phyloP scores from a whole-genome alignment of 2,113 vertebrate species.

The Hippopotamus amphibius region DNA sequence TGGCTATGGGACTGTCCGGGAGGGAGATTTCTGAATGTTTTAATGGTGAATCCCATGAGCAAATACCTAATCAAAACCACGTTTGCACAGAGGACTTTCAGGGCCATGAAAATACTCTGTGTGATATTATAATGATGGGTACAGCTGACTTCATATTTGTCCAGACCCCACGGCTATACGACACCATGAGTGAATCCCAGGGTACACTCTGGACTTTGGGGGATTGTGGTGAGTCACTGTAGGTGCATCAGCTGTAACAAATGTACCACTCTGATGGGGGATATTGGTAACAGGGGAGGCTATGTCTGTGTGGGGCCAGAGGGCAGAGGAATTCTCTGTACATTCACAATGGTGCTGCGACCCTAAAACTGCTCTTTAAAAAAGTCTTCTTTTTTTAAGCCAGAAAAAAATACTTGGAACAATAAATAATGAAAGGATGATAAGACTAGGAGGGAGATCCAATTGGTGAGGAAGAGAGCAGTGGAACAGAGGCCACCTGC shows the following conservation, averaged over 20 bases:
- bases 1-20: neutral
- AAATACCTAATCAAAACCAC: neutral
- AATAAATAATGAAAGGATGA: neutral
- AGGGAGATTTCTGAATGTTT: neutral
- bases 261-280: neutral
- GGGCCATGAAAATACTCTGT: neutral
- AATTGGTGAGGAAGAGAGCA: neutral
- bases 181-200: neutral
- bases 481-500: neutral
- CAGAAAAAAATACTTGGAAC: neutral
- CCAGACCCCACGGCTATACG: neutral
- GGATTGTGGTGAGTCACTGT: fast-evolving
- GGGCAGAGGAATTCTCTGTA: neutral
- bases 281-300: too few relatives aligned
- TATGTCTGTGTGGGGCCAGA: fast-evolving
- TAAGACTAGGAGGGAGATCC: too few relatives aligned
- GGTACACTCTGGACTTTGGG: neutral
- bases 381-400: neutral
- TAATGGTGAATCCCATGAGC: neutral
- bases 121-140: neutral
- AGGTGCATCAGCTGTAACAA: neutral
- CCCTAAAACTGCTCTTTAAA: neutral
- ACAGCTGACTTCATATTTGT: neutral
- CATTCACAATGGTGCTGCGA: neutral
- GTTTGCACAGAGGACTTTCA: neutral